A percentile compares a stretch with the other conserved stretches of the same genome.
Evolutionary conservation across 1,140 invertebrate species (phyloP).

Genomic region (Goniozus legneri): DNA sequence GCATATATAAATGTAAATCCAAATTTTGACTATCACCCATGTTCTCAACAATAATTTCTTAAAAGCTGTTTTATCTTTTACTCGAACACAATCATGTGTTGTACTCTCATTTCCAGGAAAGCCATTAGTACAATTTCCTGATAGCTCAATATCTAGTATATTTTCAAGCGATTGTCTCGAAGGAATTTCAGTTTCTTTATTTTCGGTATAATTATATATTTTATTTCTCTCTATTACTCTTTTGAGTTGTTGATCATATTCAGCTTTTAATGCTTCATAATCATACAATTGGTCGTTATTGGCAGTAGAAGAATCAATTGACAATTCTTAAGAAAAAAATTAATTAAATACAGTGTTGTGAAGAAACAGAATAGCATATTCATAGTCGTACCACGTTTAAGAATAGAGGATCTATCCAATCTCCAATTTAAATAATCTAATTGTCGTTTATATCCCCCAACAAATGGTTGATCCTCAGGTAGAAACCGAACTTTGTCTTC

Average conservation of each 20-base stretch:
- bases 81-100: conserved; percentile 25
- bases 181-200: conserved; percentile 17
- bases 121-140: conserved; percentile 39
- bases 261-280: conserved; percentile 32
- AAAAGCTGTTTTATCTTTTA: conserved; percentile 20
- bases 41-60: conserved; percentile 21
- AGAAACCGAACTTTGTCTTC: conserved; percentile 17
- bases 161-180: conserved; percentile 22
- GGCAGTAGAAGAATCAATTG: too few species aligned
- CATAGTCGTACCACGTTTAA: too few species aligned
- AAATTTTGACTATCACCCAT: conserved; percentile 33
- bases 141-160: conserved; percentile 22
- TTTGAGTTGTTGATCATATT: conserved; percentile 34
- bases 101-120: conserved; percentile 32
- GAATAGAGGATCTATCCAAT: too few species aligned
- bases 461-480: conserved; percentile 22
- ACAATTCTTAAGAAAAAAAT: too few species aligned
- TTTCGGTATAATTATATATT: conserved; percentile 30
- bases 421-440: conserved; percentile 27
- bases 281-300: conserved; percentile 25
- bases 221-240: conserved; percentile 15
- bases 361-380: too few species aligned
- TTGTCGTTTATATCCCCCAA: conserved; percentile 32
- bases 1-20: conserved; percentile 37
- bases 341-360: too few species aligned